A percentile compares a stretch with the other conserved stretches of the same genome.
These are phyloP conservation scores for Pomatostomus ruficeps DNA, from an alignment of 2,113 vertebrate genomes.

Conservation along the genomic window DNA sequence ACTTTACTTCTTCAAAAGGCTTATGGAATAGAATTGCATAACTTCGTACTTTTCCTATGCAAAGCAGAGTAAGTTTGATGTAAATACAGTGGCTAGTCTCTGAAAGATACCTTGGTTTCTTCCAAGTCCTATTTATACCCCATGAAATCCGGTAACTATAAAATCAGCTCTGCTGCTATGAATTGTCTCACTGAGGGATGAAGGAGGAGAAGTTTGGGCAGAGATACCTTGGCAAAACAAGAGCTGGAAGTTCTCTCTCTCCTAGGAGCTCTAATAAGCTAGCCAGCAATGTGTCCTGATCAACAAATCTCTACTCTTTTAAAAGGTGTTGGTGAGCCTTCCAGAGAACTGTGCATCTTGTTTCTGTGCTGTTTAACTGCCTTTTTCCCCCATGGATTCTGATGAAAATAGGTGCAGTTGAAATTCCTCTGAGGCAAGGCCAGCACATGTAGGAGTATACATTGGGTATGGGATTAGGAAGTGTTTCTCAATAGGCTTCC, in stretches of 20 bases:
- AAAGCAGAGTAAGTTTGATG: neutral
- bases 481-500: neutral
- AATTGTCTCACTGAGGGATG: neutral
- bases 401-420: neutral
- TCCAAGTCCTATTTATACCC: neutral
- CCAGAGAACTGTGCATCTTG: neutral
- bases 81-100: neutral
- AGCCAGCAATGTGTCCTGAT: neutral
- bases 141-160: neutral
- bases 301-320: neutral
- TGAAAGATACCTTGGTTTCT: slow-evolving; percentile 1
- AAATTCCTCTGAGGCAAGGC: neutral
- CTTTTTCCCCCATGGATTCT: neutral
- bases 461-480: neutral
- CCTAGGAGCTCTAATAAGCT: neutral
- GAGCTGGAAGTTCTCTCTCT: neutral
- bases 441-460: neutral
- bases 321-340: neutral
- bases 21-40: slow-evolving; percentile 21
- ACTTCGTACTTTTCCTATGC: slow-evolving; percentile 40
- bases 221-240: neutral
- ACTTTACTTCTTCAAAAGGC: neutral
- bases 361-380: neutral
- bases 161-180: neutral
- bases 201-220: neutral